Evolutionary conservation across 92 coral and sea anemone genomes (phyloP).

Genomic region (Parazoanthus darwini): DNA sequence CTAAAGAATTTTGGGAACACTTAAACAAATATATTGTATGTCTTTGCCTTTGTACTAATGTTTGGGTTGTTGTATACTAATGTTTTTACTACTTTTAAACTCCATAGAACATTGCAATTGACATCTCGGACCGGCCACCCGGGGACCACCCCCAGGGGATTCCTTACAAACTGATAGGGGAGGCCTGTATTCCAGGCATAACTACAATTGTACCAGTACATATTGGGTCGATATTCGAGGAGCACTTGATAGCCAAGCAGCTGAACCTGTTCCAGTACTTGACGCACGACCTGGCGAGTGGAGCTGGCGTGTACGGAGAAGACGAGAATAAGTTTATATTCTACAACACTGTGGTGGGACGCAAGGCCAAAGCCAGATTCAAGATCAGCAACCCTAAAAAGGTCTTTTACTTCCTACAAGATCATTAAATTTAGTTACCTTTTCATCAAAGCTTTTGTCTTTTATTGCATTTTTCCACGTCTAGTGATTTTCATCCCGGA

Average conservation of each 20-base stretch:
- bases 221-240: constrained; percentile 96
- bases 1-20: not conserved
- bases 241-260: constrained; percentile 92
- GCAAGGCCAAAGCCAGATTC: constrained; percentile 90
- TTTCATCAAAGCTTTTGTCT: no score
- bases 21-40: not conserved
- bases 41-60: not conserved
- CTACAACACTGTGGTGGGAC: constrained; percentile 93
- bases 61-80: not conserved
- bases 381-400: constrained; percentile 90
- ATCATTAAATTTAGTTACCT: no score
- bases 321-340: constrained; percentile 95
- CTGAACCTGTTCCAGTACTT: constrained; percentile 87
- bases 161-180: constrained; percentile 97
- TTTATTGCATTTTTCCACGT: no score
- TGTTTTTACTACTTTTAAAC: not conserved
- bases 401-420: constrained; percentile 45
- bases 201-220: constrained; percentile 70
- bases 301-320: constrained; percentile 97
- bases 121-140: constrained; percentile 96
- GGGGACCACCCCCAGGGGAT: constrained; percentile 95
- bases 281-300: constrained; percentile 85
- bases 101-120: constrained; percentile 85
- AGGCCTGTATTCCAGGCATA: constrained; percentile 94
- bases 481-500: no score